phyloP scores from a whole-genome alignment of 2,113 vertebrate species.

The Anhinga anhinga region DNA sequence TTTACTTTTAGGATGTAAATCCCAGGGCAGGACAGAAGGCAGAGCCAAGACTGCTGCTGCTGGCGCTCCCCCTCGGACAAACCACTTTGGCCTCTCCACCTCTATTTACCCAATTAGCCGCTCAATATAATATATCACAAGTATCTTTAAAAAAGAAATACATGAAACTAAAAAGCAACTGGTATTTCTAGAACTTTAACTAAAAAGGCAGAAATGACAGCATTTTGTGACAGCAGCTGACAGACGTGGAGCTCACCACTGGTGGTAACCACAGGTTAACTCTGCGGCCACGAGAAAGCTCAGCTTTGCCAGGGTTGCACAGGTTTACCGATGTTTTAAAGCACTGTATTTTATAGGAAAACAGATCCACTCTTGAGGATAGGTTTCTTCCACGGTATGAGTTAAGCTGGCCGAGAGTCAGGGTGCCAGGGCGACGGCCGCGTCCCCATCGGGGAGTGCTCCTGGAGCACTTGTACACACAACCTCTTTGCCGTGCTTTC shows the following conservation, averaged over 20 bases:
- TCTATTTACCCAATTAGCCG: not conserved
- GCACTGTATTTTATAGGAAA: not conserved
- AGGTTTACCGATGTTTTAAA: accelerated
- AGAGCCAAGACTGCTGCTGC: not conserved
- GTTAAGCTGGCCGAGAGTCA: not conserved
- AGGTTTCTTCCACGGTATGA: not conserved
- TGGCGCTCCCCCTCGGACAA: not conserved
- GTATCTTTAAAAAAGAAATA: not conserved
- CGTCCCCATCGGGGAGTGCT: not conserved
- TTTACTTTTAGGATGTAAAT: not conserved
- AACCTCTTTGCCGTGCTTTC: not conserved
- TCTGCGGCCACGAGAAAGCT: not conserved
- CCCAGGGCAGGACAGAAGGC: not conserved
- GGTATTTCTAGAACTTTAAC: not conserved
- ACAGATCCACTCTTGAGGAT: not conserved
- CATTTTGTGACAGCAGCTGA: not conserved
- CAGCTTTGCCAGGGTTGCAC: not conserved
- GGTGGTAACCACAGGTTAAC: not conserved
- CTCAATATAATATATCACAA: too few species aligned
- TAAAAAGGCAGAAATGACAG: not conserved
- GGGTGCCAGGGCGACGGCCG: accelerated
- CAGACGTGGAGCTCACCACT: not conserved
- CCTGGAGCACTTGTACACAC: not conserved
- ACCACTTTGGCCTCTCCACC: not conserved
- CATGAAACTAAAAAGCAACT: not conserved